Evolutionary conservation across 2,113 vertebrate genomes (phyloP).

Genomic region (Laticauda colubrina): DNA sequence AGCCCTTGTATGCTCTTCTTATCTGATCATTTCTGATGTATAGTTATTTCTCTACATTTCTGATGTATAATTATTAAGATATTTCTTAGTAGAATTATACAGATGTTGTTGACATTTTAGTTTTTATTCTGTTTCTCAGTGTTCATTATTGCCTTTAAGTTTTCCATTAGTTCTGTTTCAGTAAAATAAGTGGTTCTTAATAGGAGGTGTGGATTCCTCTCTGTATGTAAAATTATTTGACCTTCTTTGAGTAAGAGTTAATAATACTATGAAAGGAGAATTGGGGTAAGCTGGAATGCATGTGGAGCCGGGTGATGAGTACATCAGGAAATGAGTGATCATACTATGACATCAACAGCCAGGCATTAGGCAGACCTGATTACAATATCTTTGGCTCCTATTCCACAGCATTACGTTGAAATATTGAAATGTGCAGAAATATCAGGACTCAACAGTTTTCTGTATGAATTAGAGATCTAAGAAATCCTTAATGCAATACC

Average conservation of each 20-base stretch:
- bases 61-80: slow-evolving; percentile 55
- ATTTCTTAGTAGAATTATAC: slow-evolving; percentile 62
- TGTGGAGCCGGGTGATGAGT: slow-evolving; percentile 8
- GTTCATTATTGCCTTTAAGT: not conserved
- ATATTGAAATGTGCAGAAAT: not conserved
- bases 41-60: slow-evolving; percentile 42
- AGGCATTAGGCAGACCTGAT: not conserved
- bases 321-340: slow-evolving; percentile 31
- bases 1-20: not conserved
- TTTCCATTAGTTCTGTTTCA: not conserved
- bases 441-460: not conserved
- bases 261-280: slow-evolving; percentile 15
- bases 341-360: not conserved
- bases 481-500: not conserved
- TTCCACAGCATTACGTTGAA: slow-evolving; percentile 17
- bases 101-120: slow-evolving; percentile 46
- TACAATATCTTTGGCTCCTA: slow-evolving; percentile 18
- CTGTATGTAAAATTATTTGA: slow-evolving; percentile 34
- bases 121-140: slow-evolving; percentile 11
- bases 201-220: slow-evolving; percentile 31
- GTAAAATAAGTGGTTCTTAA: not conserved
- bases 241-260: slow-evolving; percentile 21
- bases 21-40: not conserved
- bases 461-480: slow-evolving; percentile 15
- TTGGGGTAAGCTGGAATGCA: not conserved